phyloP scores from a whole-genome alignment of 2,797 vertebrate genomes.

The Lithobates sylvaticus region DNA sequence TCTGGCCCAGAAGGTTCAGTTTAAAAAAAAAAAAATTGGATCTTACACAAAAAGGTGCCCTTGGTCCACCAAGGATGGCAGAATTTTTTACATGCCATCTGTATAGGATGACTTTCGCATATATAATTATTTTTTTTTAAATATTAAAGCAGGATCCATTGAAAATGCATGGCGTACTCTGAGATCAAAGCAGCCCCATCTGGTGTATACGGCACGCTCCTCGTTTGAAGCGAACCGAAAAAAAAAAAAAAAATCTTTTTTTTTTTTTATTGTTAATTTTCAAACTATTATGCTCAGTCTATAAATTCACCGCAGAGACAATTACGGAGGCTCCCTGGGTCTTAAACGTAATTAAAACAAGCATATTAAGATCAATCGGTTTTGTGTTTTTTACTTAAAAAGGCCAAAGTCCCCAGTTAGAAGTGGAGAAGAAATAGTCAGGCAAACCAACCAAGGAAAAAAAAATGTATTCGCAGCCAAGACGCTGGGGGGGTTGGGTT shows the following conservation, averaged over 20 bases:
- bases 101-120: not conserved
- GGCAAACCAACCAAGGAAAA: not conserved
- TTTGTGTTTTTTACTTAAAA: conserved; percentile 26
- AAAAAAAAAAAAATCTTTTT: not conserved
- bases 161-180: not conserved
- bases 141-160: not conserved
- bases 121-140: not conserved
- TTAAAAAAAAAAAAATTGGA: not conserved
- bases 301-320: not conserved
- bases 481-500: not conserved
- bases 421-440: not conserved
- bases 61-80: not conserved
- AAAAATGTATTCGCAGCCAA: not conserved
- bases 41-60: not conserved
- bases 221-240: not conserved
- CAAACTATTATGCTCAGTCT: not conserved
- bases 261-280: conserved; percentile 1
- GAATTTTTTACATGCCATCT: not conserved
- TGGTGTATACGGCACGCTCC: not conserved
- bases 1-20: no score
- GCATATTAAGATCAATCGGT: conserved; percentile 28
- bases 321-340: not conserved
- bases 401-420: not conserved
- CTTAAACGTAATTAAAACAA: conserved; percentile 11
- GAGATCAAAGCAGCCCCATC: conserved; percentile 20